Evolutionary conservation across 2,113 vertebrate genomes (phyloP).

Genomic region (Tricholaema leucomelas): DNA sequence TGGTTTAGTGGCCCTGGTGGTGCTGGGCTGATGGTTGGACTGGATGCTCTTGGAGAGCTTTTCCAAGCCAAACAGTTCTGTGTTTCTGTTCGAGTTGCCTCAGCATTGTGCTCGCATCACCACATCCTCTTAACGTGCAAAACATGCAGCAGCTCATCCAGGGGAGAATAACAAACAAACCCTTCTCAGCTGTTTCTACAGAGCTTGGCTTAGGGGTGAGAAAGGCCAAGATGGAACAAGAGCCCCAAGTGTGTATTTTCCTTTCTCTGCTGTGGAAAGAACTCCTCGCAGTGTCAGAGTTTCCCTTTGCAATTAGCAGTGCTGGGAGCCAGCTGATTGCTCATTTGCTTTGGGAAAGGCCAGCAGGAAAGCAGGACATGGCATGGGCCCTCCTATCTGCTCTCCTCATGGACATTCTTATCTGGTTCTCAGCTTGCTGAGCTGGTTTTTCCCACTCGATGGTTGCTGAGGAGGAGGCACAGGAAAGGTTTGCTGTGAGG

Average conservation of each 20-base stretch:
- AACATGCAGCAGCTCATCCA: neutral
- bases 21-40: too few relatives aligned
- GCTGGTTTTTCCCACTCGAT: neutral
- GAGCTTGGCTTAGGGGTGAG: neutral
- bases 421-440: neutral
- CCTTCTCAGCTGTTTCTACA: slow-evolving; percentile 31
- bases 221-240: slow-evolving; percentile 51
- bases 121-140: neutral
- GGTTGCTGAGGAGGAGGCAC: neutral
- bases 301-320: slow-evolving; percentile 56
- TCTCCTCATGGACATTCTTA: neutral
- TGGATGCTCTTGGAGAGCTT: too few relatives aligned
- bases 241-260: slow-evolving; percentile 42
- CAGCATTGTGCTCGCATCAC: rapidly evolving
- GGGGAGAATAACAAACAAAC: slow-evolving; percentile 51
- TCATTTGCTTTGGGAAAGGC: slow-evolving; percentile 29
- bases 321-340: slow-evolving; percentile 41
- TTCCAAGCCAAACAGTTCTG: too few relatives aligned
- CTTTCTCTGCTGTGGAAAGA: slow-evolving; percentile 65
- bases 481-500: rapidly evolving
- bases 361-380: neutral
- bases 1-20: too few relatives aligned
- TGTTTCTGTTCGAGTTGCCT: neutral
- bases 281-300: slow-evolving; percentile 54
- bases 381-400: neutral